phyloP scores from a whole-genome alignment of 1,140 invertebrate genomes.

The Drosophila miranda region DNA sequence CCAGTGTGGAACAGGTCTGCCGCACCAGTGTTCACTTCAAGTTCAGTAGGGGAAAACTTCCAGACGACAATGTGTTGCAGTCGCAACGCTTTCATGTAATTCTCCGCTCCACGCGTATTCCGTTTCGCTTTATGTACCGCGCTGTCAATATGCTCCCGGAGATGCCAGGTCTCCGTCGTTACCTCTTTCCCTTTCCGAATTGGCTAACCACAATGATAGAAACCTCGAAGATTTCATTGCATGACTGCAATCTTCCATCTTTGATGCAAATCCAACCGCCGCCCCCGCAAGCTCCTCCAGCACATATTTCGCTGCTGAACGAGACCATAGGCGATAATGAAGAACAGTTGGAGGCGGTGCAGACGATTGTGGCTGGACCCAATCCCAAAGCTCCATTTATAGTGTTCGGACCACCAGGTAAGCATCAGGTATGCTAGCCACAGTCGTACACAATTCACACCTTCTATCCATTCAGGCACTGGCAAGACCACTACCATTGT shows the following conservation, averaged over 20 bases:
- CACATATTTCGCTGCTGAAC: slow-evolving; percentile 47
- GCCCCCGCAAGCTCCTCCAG: neutral
- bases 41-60: slow-evolving; percentile 17
- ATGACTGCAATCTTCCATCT: neutral
- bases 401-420: slow-evolving; percentile 75
- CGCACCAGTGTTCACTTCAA: slow-evolving; percentile 27
- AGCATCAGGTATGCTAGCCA: neutral
- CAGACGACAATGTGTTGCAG: neutral
- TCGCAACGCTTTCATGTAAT: slow-evolving; percentile 42
- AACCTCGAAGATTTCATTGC: neutral
- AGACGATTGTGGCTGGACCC: slow-evolving; percentile 61
- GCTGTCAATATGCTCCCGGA: slow-evolving; percentile 57
- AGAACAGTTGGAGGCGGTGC: slow-evolving; percentile 68
- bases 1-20: slow-evolving; percentile 40
- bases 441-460: neutral
- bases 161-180: slow-evolving; percentile 42
- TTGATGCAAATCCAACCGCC: slow-evolving; percentile 3
- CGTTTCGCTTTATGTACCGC: slow-evolving; percentile 55
- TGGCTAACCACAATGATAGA: slow-evolving; percentile 21
- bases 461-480: slow-evolving; percentile 82
- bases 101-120: slow-evolving; percentile 55
- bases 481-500: slow-evolving; percentile 91
- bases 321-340: slow-evolving; percentile 41
- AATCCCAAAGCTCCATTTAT: slow-evolving; percentile 62
- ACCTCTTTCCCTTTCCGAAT: slow-evolving; percentile 57